Conservation (phyloP, 2,797 vertebrate species). For the Eulemur mongoz region DNA sequence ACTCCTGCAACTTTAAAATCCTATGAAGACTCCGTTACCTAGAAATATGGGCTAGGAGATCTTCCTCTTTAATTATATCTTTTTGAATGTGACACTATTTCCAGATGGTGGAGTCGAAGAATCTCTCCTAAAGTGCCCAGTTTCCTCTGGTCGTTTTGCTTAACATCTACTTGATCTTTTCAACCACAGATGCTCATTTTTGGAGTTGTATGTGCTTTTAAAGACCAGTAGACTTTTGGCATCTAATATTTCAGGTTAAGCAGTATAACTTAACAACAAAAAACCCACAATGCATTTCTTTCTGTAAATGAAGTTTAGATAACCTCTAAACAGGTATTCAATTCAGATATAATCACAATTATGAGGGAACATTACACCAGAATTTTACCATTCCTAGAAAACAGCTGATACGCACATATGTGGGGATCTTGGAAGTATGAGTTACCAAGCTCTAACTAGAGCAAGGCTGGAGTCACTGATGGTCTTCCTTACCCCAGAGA, state of each 20-base stretch:
- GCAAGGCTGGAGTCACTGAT: neutral
- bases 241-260: neutral
- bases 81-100: neutral
- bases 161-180: neutral
- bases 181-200: neutral
- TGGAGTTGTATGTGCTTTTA: neutral
- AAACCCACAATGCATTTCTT: neutral
- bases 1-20: neutral
- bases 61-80: neutral
- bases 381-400: conserved; percentile 39
- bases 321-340: neutral
- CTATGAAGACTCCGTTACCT: neutral
- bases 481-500: neutral
- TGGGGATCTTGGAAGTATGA: neutral
- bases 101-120: neutral
- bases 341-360: neutral
- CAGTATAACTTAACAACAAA: neutral
- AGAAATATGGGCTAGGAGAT: neutral
- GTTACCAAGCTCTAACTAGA: neutral
- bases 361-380: neutral
- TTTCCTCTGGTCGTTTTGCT: neutral
- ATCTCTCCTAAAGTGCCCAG: neutral
- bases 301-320: neutral
- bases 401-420: neutral
- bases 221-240: neutral